Evolutionary conservation across 2,888 invertebrate species (phyloP).

Genomic region (Bruchidius siliquastri): DNA sequence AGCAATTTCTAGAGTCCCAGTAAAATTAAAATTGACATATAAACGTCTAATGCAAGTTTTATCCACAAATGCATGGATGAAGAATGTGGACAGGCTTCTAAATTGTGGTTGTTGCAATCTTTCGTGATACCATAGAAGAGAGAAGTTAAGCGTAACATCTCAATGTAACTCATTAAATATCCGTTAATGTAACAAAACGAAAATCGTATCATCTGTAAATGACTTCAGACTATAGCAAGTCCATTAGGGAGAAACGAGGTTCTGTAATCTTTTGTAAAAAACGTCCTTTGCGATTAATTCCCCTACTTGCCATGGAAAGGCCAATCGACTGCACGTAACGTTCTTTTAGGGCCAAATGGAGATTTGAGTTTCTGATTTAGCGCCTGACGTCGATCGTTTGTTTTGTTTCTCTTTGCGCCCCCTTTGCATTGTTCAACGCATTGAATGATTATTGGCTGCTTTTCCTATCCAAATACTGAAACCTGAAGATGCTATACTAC

Average conservation of each 20-base stretch:
- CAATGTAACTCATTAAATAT: background rate
- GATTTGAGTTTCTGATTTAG: background rate
- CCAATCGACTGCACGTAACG: background rate
- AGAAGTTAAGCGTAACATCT: no score
- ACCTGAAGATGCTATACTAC: no score
- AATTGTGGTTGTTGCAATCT: no score
- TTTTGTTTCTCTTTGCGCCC: background rate
- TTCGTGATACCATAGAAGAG: no score
- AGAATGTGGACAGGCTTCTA: no score
- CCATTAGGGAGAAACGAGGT: background rate
- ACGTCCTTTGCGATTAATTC: background rate
- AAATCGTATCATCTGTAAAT: background rate
- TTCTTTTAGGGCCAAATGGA: background rate
- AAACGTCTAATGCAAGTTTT: no score
- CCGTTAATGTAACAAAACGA: background rate
- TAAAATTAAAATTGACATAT: no score
- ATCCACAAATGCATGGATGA: no score
- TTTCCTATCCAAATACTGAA: background rate
- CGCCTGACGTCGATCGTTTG: background rate
- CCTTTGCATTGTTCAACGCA: background rate
- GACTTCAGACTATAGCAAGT: background rate
- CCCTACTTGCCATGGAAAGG: background rate
- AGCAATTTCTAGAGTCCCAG: no score
- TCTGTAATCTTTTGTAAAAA: background rate
- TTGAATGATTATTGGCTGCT: background rate